Evolutionary conservation across 2,888 invertebrate species (phyloP), one percentile per base, ranked within the genome.

Genomic region (Epirrhoe alternata): DNA sequence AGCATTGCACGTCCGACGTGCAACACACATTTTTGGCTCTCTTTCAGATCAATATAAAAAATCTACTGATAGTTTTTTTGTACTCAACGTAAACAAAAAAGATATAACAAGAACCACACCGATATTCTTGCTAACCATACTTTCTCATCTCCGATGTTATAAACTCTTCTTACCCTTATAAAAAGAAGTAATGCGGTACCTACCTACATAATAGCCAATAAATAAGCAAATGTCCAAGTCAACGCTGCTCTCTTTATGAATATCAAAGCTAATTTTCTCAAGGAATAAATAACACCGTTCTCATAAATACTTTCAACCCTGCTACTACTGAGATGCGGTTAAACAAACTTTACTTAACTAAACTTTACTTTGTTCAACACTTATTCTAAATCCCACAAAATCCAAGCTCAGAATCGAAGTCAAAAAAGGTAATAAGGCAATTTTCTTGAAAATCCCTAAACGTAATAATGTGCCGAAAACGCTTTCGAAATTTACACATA

Each of bases 401-500:
- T 86, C 91, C 89, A 76, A 80, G 84, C 86, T 85, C 79, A 74
- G 84, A 88, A 87, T 89, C 82, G 86, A 88, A 89, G 84, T 90
- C 87, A 86, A 88, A 90, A 66, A 87, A 89, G 88, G 90, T 91
- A 90, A 91, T 91, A 91, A 91, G 90, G 92, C 92, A 91, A 92
- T 92, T 92, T 90, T 88, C 90, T 90, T 87, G 86, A 90, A 91
- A 92, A 92, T 92, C 91, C 92, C 89, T 87, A 87, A 88, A 91
- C 86, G 91, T 91, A 91, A 91, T 92, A 92, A 92, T 91, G 90
- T 88, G 88, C 89, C 90, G 89, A 90, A 89, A 92, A 88, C 90
- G 91, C 87, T 91, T 87, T 88, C 87, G 88, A 90, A 91, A 92
- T 91, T 92, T 92, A 90, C 92, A 92, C 92, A 91, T 89, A 92